Evolutionary conservation across 2,888 invertebrate genomes (phyloP).

Genomic region (Patella ulyssiponensis): DNA sequence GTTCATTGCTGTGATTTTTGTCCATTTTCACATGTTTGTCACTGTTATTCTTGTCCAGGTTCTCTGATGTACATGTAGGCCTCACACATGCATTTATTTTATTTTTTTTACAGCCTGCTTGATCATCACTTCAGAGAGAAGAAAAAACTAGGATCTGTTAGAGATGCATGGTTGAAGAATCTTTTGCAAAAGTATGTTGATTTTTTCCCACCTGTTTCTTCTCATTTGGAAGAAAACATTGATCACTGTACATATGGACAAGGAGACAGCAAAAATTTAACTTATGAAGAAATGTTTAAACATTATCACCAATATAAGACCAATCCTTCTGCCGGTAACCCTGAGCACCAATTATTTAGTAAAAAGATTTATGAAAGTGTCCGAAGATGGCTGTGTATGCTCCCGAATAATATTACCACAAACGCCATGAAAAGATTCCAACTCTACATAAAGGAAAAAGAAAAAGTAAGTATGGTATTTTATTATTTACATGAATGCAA

Average conservation of each 20-base stretch:
- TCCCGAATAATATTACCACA: background rate
- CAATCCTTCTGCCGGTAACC: background rate
- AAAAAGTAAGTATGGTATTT: background rate
- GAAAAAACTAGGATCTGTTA: background rate
- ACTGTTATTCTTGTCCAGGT: too few species aligned
- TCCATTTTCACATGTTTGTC: too few species aligned
- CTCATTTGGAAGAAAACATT: background rate
- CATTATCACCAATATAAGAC: background rate
- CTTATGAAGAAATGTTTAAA: background rate
- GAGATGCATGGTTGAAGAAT: slow-evolving; percentile 2
- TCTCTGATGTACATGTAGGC: too few species aligned
- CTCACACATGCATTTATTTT: background rate
- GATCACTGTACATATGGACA: background rate
- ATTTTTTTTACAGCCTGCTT: background rate
- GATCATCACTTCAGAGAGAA: background rate
- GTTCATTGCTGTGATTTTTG: too few species aligned
- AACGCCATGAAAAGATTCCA: background rate
- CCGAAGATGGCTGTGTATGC: background rate
- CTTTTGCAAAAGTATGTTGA: background rate
- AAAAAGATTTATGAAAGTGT: background rate
- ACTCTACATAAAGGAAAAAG: background rate
- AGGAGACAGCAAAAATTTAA: background rate
- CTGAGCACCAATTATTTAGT: background rate
- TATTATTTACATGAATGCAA: too few species aligned
- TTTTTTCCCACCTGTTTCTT: background rate